Evolutionary conservation across 2,113 vertebrate genomes (phyloP).

Genomic region (Callopanchax toddi): DNA sequence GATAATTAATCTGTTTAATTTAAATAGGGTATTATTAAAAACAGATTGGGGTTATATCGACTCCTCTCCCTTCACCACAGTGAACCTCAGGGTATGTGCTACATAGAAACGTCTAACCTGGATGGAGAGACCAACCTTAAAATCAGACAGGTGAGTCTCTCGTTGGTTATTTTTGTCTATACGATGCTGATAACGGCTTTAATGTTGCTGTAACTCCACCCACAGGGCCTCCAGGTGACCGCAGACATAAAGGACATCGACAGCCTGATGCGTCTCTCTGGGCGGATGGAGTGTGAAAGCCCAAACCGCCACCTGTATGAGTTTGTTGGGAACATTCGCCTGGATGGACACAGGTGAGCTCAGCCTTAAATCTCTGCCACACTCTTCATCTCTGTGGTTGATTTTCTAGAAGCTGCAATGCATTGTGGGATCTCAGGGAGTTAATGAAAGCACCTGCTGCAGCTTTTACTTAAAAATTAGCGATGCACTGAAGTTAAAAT

Average conservation of each 20-base stretch:
- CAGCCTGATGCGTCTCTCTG: slow-evolving; percentile 88
- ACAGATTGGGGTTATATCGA: neutral
- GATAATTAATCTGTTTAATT: no score
- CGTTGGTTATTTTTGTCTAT: neutral
- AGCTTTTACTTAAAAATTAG: no score
- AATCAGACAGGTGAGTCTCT: slow-evolving; percentile 90
- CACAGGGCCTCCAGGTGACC: slow-evolving; percentile 90
- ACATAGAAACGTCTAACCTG: slow-evolving; percentile 98
- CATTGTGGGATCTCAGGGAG: no score
- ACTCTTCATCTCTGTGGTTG: slow-evolving; percentile 4
- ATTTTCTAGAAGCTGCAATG: slow-evolving; percentile 19
- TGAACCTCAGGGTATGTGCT: slow-evolving; percentile 98
- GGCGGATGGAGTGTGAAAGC: slow-evolving; percentile 95
- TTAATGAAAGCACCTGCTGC: no score
- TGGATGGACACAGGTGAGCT: slow-evolving; percentile 89
- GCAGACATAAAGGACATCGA: slow-evolving; percentile 93
- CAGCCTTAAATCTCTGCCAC: neutral
- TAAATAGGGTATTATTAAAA: neutral
- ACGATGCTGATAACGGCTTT: neutral
- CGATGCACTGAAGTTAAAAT: no score
- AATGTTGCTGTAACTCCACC: slow-evolving; percentile 19
- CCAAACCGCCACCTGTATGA: slow-evolving; percentile 97
- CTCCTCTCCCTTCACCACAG: slow-evolving; percentile 74
- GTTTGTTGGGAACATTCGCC: slow-evolving; percentile 95
- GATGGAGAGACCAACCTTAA: slow-evolving; percentile 99